phyloP scores from a whole-genome alignment of 2,888 invertebrate species.

The Lasiommata megera region DNA sequence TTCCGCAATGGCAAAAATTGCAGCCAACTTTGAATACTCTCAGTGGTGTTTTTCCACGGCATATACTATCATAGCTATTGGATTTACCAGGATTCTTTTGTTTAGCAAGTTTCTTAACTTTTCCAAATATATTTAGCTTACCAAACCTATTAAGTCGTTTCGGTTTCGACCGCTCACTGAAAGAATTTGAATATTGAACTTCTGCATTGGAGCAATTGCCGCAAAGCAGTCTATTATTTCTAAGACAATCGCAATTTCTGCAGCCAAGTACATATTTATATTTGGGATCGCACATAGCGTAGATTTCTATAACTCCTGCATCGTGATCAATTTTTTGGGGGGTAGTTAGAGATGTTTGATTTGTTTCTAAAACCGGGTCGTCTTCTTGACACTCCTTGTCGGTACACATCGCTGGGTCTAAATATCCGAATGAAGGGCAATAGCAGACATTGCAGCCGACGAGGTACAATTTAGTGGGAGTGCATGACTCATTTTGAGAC shows the following conservation, averaged over 20 bases:
- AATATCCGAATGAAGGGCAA: constrained; percentile 47
- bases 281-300: constrained; percentile 58
- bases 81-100: too few species aligned
- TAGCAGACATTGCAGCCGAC: constrained; percentile 63
- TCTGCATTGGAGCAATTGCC: constrained; percentile 50
- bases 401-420: constrained; percentile 53
- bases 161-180: neutral
- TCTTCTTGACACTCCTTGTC: constrained; percentile 45
- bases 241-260: constrained; percentile 72
- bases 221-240: constrained; percentile 69
- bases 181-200: neutral
- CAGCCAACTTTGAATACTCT: constrained; percentile 68
- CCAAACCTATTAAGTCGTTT: neutral
- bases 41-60: constrained; percentile 42
- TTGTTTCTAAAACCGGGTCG: constrained; percentile 35
- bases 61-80: constrained; percentile 36
- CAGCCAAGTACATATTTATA: constrained; percentile 72
- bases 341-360: neutral
- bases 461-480: constrained; percentile 51
- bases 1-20: constrained; percentile 77
- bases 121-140: neutral
- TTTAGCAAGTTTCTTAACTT: too few species aligned
- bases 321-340: constrained; percentile 12
- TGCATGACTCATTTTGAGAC: constrained; percentile 42
- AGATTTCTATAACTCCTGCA: constrained; percentile 43